Base-by-base conservation (phyloP, 2,888 invertebrate species). In the Cheilosia grossa region DNA sequence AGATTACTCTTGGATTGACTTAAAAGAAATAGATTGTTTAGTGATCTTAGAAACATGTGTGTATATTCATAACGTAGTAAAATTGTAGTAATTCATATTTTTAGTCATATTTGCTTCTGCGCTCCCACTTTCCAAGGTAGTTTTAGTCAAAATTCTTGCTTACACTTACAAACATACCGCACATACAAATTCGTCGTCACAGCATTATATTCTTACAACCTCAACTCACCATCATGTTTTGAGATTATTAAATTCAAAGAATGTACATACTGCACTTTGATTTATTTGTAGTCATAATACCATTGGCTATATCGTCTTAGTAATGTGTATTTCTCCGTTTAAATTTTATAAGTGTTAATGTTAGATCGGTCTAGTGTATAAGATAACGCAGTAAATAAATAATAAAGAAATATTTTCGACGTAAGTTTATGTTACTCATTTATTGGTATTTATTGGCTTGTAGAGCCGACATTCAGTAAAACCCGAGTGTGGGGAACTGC, bases 381-480 rank as follows among this genome's bases (percentile, higher is more conserved):
- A 15, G 40, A 40, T 40, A 59, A 37, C n/a, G 19, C n/a, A 59
- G 24, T 61, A 61, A 44, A 61, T 61, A 61, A 17, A 61, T 42
- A n/a, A 27, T 9, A 61, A 44, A 61, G 10, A 30, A 5, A 27
- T 27, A 44, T 27, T 24, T 61, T 42, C 27, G 40, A 21, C 19
- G 37, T 58, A 21, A 4, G 15, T 15, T 40, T 21, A 13, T 40
- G 37, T 21, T 19, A 10, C 37, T 37, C 13, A 13, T 40, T 44
- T 17, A 1, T n/a, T 42, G 42, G 15, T 7, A 42, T 37, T 10
- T 37, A 21, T 21, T 2, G 13, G 37, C 13, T 37, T 37, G 13
- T 37, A 13, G 4, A 13, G 37, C 1, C 13, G 13, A 13, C 13
- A 4, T 37, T 37, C 10, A 13, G 13, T 37, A 13, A 1, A 10